These are phyloP conservation scores for Zophobas morio DNA, from an alignment of 1,140 invertebrate species.

Conservation along the genomic window DNA sequence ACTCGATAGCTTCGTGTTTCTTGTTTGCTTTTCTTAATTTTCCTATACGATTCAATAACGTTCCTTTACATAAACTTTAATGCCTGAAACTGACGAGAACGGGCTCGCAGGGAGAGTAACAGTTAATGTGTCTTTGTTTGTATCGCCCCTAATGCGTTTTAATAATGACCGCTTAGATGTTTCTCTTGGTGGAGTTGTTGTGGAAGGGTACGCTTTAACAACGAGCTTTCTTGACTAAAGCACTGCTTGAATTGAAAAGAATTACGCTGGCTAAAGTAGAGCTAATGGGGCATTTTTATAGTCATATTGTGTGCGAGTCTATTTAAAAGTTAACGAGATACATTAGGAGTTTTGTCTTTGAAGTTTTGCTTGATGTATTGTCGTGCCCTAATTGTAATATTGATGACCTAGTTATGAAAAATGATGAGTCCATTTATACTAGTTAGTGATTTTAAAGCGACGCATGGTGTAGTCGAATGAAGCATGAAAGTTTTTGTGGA, in stretches of 20 bases:
- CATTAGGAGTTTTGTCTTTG: too few species aligned
- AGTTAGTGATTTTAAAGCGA: too few species aligned
- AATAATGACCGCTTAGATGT: slow-evolving; percentile 24
- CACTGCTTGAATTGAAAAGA: slow-evolving; percentile 21
- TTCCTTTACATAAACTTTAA: slow-evolving; percentile 3
- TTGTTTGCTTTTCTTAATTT: slow-evolving; percentile 1
- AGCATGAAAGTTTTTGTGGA: too few species aligned
- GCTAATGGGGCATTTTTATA: slow-evolving; percentile 11
- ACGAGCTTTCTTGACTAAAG: background rate
- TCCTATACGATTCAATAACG: slow-evolving; percentile 2
- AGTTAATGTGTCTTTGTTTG: slow-evolving; percentile 38
- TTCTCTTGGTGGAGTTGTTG: slow-evolving; percentile 15
- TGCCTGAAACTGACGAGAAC: background rate
- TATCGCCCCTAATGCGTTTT: slow-evolving; percentile 33
- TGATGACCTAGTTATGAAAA: too few species aligned
- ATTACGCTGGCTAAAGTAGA: slow-evolving; percentile 6
- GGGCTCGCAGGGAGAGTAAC: slow-evolving; percentile 12
- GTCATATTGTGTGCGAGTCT: background rate
- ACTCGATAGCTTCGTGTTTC: background rate
- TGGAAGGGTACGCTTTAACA: slow-evolving; percentile 3
- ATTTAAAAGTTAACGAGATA: too few species aligned
- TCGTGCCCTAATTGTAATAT: too few species aligned
- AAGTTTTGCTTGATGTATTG: too few species aligned
- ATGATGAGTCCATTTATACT: too few species aligned
- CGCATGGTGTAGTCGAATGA: too few species aligned